A percentile compares a stretch with the other conserved stretches of the same genome.
Evolutionary conservation across 2,888 invertebrate genomes (phyloP).

Genomic region (Scaptomyza cyrtandrae): DNA sequence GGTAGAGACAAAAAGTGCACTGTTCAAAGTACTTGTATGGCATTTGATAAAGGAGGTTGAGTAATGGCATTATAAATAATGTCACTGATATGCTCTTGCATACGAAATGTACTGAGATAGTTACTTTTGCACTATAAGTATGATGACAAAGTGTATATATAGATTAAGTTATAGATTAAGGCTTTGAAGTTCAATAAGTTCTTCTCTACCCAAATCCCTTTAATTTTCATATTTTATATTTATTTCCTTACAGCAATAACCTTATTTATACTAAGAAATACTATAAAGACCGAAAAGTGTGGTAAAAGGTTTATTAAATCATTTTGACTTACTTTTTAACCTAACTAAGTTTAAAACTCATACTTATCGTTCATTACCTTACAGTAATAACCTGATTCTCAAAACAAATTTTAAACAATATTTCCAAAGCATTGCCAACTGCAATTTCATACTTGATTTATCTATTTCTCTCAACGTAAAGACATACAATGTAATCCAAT

Average conservation of each 20-base stretch:
- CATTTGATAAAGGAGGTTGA: constrained; percentile 3
- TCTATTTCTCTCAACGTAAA: background rate
- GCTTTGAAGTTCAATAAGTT: too few species aligned
- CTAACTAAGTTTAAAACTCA: too few species aligned
- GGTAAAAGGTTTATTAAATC: too few species aligned
- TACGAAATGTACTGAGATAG: background rate
- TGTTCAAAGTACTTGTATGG: constrained; percentile 2
- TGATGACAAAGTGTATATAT: too few species aligned
- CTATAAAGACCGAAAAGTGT: too few species aligned
- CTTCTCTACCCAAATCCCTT: too few species aligned
- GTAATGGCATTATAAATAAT: constrained; percentile 20
- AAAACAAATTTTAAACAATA: background rate
- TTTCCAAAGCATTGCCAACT: background rate
- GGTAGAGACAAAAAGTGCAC: constrained; percentile 18
- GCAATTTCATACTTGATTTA: background rate
- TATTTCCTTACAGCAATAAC: too few species aligned
- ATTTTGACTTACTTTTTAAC: too few species aligned
- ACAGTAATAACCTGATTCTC: background rate
- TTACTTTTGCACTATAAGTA: background rate
- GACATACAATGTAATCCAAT: background rate
- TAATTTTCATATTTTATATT: too few species aligned
- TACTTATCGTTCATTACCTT: too few species aligned
- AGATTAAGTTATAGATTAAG: too few species aligned
- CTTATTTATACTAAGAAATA: too few species aligned
- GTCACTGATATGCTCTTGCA: constrained; percentile 3